Evolutionary conservation across 2,113 vertebrate species (phyloP).

Genomic region (Dasyurus viverrinus): DNA sequence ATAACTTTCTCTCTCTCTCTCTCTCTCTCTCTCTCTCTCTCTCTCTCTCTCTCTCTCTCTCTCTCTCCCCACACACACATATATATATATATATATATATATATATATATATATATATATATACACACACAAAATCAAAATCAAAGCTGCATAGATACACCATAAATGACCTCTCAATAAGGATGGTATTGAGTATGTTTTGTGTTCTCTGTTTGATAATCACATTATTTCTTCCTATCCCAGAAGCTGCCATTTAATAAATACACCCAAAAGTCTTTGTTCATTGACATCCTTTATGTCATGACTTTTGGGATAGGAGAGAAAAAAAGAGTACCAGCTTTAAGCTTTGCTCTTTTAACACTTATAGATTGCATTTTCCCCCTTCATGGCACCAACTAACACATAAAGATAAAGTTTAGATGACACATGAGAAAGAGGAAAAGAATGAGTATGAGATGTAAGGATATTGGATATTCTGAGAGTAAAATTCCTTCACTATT

Average conservation of each 20-base stretch:
- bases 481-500: neutral
- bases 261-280: constrained; percentile 28
- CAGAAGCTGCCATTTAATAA: neutral
- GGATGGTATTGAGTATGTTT: constrained; percentile 36
- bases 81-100: too few species aligned
- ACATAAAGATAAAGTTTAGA: constrained; percentile 24
- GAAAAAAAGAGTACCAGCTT: neutral
- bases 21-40: neutral
- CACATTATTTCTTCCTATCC: constrained; percentile 17
- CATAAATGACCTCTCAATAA: constrained; percentile 40
- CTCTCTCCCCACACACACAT: too few species aligned
- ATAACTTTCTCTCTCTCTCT: neutral
- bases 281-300: constrained; percentile 13
- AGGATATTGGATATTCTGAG: neutral
- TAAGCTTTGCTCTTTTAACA: neutral
- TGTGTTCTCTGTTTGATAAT: constrained; percentile 29
- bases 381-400: constrained; percentile 31
- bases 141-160: constrained; percentile 26
- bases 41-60: too few species aligned
- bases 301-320: neutral
- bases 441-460: constrained; percentile 32
- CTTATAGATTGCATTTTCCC: constrained; percentile 32
- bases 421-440: neutral
- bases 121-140: too few species aligned
- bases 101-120: neutral